A percentile compares a stretch with the other conserved stretches of the same genome.
phyloP scores from a whole-genome alignment of 2,888 invertebrate species.

The Gerris lacustris region DNA sequence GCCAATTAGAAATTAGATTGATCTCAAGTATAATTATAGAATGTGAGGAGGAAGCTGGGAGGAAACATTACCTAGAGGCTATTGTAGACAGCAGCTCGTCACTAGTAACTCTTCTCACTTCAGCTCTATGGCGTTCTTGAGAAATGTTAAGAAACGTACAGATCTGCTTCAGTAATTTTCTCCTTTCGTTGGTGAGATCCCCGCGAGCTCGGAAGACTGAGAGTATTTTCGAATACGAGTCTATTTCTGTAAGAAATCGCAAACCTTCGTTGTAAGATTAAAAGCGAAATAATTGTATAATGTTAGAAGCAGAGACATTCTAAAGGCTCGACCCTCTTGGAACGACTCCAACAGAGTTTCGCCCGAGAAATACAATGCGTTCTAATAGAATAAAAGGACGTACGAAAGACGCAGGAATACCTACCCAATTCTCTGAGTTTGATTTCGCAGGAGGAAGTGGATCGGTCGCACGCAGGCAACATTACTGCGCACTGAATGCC shows the following conservation, averaged over 20 bases:
- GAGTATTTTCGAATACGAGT: conserved; percentile 80
- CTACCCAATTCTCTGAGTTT: neutral
- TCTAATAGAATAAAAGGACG: too few relatives aligned
- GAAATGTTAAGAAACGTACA: conserved; percentile 73
- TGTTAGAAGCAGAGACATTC: too few relatives aligned
- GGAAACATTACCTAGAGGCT: conserved; percentile 66
- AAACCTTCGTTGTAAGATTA: neutral
- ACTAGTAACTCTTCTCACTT: conserved; percentile 80
- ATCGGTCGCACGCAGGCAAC: neutral
- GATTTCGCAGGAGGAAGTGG: conserved; percentile 1
- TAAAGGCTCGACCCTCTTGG: neutral
- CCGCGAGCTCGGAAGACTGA: conserved; percentile 88
- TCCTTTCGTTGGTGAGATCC: conserved; percentile 68
- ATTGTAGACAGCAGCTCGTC: conserved; percentile 80
- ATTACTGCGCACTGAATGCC: neutral
- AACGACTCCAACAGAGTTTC: neutral
- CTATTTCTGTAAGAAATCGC: conserved; percentile 59
- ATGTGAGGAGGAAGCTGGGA: conserved; percentile 18
- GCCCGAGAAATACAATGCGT: too few relatives aligned
- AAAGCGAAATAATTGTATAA: too few relatives aligned
- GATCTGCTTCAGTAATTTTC: conserved; percentile 69
- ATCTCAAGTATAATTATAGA: conserved; percentile 15
- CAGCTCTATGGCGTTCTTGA: conserved; percentile 81
- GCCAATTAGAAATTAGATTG: too few relatives aligned
- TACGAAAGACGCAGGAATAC: neutral